Percentiles rank a stretch among this genome's conserved stretches.
Conservation (phyloP, 2,888 invertebrate species). For the Temnothorax unifasciatus region DNA sequence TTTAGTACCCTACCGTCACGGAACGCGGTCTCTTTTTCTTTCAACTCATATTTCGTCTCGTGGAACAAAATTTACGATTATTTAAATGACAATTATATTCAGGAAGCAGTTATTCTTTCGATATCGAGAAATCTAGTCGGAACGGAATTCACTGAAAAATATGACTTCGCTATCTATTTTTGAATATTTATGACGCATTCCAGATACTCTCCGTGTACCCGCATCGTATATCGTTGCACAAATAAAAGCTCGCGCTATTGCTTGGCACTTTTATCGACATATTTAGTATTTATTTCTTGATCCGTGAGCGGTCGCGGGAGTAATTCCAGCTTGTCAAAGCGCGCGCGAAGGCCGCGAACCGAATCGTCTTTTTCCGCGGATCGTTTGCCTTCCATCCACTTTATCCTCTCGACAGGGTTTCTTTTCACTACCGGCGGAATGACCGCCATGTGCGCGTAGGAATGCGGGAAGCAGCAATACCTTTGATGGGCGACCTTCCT, state of each 20-base stretch:
- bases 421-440: constrained; percentile 64
- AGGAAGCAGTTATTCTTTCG: neutral
- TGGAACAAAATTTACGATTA: neutral
- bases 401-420: constrained; percentile 13
- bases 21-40: neutral
- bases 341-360: neutral
- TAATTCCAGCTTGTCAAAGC: constrained; percentile 35
- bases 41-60: neutral
- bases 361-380: neutral
- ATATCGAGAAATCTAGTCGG: neutral
- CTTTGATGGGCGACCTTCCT: constrained; percentile 51
- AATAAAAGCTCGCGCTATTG: constrained; percentile 4
- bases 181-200: constrained; percentile 7
- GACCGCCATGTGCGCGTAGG: constrained; percentile 47
- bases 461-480: constrained; percentile 47
- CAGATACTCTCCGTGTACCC: neutral
- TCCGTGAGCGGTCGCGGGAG: constrained; percentile 33
- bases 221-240: neutral
- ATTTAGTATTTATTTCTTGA: neutral
- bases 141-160: constrained; percentile 1
- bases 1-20: neutral
- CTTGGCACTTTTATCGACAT: neutral
- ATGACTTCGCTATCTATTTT: neutral
- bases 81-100: constrained; percentile 7
- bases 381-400: constrained; percentile 7